Evolutionary conservation across 2,113 vertebrate genomes (phyloP).

Genomic region (Corvus hawaiiensis): DNA sequence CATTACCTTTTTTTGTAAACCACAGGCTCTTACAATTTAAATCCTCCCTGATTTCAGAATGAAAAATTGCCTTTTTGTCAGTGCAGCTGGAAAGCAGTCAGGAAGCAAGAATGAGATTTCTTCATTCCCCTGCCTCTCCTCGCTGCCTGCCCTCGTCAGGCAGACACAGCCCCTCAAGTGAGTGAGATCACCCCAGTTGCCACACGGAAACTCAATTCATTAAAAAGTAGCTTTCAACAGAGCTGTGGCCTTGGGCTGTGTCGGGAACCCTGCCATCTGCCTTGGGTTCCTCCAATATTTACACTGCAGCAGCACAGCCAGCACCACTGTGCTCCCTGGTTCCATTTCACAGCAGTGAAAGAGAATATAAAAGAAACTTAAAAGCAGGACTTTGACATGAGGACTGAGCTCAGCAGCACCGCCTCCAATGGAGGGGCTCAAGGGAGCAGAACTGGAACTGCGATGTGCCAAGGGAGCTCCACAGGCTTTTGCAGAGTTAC

Average conservation of each 20-base stretch:
- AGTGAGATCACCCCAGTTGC: not conserved
- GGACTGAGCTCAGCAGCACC: not conserved
- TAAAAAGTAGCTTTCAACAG: not conserved
- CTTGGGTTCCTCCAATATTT: not conserved
- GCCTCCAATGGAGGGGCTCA: fast-evolving
- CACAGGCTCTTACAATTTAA: not conserved
- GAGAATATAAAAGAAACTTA: not conserved
- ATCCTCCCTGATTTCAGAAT: not conserved
- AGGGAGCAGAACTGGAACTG: not conserved
- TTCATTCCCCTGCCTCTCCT: not conserved
- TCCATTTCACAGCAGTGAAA: not conserved
- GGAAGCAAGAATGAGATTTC: not conserved
- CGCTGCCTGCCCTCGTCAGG: not conserved
- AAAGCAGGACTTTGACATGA: not conserved
- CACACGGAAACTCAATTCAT: not conserved
- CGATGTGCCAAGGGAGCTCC: not conserved
- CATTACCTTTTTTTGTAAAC: not conserved
- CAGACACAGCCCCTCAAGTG: not conserved
- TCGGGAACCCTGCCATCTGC: not conserved
- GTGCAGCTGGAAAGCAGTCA: not conserved
- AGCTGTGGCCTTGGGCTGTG: not conserved
- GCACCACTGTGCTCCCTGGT: not conserved
- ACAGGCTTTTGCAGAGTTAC: fast-evolving
- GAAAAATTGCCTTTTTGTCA: not conserved
- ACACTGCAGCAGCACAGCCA: not conserved